Evolutionary conservation across 1,140 invertebrate species (phyloP).

Genomic region (Trissolcus basalis): DNA sequence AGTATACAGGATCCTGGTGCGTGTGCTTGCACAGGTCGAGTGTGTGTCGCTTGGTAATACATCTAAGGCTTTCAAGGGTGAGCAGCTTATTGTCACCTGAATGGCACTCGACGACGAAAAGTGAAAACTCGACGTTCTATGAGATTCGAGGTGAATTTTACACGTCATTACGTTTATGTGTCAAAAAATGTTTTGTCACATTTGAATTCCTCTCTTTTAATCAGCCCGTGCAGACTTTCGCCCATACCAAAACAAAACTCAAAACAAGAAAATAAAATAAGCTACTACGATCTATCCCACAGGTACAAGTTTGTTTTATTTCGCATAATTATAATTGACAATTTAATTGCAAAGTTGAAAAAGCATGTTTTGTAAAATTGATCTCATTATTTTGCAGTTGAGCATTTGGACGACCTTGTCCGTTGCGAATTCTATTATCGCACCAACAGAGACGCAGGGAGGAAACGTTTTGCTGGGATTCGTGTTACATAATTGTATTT

Average conservation of each 20-base stretch:
- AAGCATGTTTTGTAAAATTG: too few species aligned
- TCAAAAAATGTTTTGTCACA: conserved; percentile 16
- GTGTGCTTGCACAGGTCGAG: conserved; percentile 55
- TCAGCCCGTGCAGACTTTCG: too few species aligned
- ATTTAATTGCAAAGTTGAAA: too few species aligned
- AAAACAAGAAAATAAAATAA: too few species aligned
- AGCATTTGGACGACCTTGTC: conserved; percentile 7
- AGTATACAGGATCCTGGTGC: conserved; percentile 50
- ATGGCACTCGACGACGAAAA: conserved; percentile 52
- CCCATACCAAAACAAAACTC: too few species aligned
- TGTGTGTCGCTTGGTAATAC: conserved; percentile 54
- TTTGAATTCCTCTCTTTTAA: conserved; percentile 15
- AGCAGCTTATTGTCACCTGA: conserved; percentile 55
- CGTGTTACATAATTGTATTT: conserved; percentile 67
- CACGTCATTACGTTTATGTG: conserved; percentile 37
- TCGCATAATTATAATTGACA: too few species aligned
- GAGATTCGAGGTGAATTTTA: conserved; percentile 46
- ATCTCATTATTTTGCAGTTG: too few species aligned
- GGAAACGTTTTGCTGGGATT: conserved; percentile 62
- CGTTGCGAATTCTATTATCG: conserved; percentile 37
- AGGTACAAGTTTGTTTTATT: too few species aligned
- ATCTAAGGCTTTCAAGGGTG: conserved; percentile 57
- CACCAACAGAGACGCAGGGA: conserved; percentile 31
- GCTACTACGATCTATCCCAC: too few species aligned
- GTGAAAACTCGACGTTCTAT: conserved; percentile 37